phyloP scores from a whole-genome alignment of 2,797 vertebrate species.

The Chelmon rostratus region DNA sequence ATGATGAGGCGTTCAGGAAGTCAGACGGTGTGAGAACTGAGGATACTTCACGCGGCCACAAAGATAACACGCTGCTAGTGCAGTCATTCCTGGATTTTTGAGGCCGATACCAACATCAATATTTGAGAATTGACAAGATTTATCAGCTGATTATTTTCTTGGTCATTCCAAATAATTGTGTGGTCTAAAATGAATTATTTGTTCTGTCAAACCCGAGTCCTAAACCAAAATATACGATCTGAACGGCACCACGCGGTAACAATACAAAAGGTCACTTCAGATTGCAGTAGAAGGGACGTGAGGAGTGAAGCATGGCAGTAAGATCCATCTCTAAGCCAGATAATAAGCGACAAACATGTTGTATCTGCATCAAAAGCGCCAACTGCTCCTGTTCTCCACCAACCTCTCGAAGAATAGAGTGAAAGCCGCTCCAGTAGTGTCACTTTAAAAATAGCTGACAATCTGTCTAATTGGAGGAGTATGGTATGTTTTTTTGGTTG shows the following conservation, averaged over 20 bases:
- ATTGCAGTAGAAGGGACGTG: no score
- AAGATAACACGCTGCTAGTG: neutral
- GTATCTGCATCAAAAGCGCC: no score
- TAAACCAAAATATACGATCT: neutral
- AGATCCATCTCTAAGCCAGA: no score
- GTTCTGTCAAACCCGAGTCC: neutral
- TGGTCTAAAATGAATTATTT: neutral
- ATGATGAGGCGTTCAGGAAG: neutral
- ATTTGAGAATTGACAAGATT: neutral
- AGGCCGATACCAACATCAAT: neutral
- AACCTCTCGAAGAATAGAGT: neutral
- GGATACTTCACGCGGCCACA: neutral
- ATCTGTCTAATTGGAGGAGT: neutral
- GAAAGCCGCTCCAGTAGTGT: neutral
- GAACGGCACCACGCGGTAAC: no score
- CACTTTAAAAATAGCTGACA: neutral
- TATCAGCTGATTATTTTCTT: neutral
- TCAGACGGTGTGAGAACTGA: neutral
- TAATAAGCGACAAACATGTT: no score
- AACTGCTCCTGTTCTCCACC: no score
- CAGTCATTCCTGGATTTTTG: neutral
- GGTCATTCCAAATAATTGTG: neutral
- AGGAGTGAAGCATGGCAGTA: no score
- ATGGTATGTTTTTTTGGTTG: no score
- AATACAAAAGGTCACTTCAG: no score